Evolutionary conservation across 2,888 invertebrate genomes (phyloP).

Genomic region (Rhingia rostrata): DNA sequence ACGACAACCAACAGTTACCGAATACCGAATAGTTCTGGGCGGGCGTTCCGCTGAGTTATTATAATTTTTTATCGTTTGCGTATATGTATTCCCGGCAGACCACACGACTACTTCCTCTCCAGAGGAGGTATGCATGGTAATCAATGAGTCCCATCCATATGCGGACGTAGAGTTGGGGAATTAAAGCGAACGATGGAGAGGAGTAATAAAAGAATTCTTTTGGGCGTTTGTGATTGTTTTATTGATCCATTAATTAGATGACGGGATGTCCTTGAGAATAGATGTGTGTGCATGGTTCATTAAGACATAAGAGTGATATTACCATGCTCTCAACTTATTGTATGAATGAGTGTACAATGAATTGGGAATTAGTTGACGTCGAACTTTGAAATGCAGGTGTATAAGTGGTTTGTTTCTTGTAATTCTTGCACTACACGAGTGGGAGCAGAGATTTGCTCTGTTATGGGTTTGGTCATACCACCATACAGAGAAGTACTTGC

Average conservation of each 20-base stretch:
- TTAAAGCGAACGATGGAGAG: constrained; percentile 21
- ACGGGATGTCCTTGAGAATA: constrained; percentile 31
- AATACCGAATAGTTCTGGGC: constrained; percentile 36
- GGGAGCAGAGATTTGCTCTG: no score
- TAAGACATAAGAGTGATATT: no score
- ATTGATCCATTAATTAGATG: constrained; percentile 24
- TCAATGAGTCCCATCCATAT: constrained; percentile 20
- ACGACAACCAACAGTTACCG: constrained; percentile 30
- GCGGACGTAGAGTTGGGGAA: constrained; percentile 16
- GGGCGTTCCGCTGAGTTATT: constrained; percentile 49
- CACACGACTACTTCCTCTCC: constrained; percentile 42
- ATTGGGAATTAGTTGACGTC: no score
- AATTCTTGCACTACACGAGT: no score
- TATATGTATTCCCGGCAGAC: constrained; percentile 43
- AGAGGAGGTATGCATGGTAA: constrained; percentile 18
- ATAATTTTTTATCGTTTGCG: constrained; percentile 23
- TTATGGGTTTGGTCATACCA: no score
- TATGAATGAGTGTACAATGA: no score
- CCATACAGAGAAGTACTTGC: no score
- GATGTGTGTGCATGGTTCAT: background rate
- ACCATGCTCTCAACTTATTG: no score
- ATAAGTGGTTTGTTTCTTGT: no score
- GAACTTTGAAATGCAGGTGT: no score
- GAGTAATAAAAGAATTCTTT: constrained; percentile 17
- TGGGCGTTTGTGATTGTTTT: constrained; percentile 30